A percentile compares a stretch with the other conserved stretches of the same genome.
These are phyloP conservation scores for Lycia hirtaria DNA, from an alignment of 2,888 invertebrate species.

Conservation along the genomic window DNA sequence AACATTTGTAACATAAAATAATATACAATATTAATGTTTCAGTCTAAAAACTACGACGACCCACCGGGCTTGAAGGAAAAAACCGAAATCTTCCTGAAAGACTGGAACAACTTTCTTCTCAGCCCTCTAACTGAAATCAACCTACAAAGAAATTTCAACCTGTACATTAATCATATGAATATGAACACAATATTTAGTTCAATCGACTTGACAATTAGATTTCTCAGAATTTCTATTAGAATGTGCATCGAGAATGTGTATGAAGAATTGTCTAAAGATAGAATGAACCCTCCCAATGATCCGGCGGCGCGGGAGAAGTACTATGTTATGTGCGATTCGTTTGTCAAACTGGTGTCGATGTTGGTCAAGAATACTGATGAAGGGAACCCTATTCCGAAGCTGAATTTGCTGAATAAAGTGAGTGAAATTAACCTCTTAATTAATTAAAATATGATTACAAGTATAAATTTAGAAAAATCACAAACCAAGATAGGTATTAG, in stretches of 20 bases:
- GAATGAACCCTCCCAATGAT: constrained; percentile 86
- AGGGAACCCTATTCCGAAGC: constrained; percentile 96
- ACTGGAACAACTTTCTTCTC: constrained; percentile 98
- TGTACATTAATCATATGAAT: constrained; percentile 98
- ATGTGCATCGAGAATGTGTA: constrained; percentile 98
- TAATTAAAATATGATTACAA: too few species aligned
- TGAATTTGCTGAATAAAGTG: constrained; percentile 97
- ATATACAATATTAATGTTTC: too few species aligned
- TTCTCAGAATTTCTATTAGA: constrained; percentile 98
- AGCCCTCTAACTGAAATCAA: constrained; percentile 92
- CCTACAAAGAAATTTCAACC: constrained; percentile 95
- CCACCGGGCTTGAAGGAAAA: constrained; percentile 97
- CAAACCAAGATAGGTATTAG: too few species aligned
- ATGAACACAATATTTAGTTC: constrained; percentile 95
- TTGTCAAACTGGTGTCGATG: constrained; percentile 96
- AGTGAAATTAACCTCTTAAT: constrained; percentile 6
- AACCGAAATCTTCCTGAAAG: constrained; percentile 96
- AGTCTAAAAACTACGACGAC: constrained; percentile 93
- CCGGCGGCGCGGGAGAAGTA: constrained; percentile 92
- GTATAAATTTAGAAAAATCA: too few species aligned
- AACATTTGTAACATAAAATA: too few species aligned
- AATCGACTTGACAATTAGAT: constrained; percentile 98
- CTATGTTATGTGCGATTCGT: constrained; percentile 97
- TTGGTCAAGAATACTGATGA: constrained; percentile 97
- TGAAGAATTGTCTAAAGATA: constrained; percentile 91